Base-by-base conservation (phyloP, 2,888 invertebrate species). In the Brachypalpus laphriformis region DNA sequence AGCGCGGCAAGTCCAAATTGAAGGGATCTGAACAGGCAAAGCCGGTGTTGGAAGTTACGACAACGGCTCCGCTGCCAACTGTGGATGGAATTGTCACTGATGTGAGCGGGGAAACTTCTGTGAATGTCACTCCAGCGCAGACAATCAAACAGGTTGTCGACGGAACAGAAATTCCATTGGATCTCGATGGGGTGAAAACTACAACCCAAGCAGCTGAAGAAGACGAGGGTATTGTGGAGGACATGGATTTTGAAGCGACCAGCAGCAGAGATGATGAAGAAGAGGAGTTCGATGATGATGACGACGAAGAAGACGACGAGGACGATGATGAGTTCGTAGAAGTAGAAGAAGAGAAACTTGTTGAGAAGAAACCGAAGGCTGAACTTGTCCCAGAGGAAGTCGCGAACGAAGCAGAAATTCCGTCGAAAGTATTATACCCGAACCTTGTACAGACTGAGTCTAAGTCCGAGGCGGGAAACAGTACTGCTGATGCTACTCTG, bases 121-220 rank as follows among this genome's bases (percentile, higher is more conserved):
- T 22, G 51, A 80, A 31, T 7, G 87, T 88, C 8, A 88, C 87
- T 25, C 89, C 89, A 8, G 88, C 89, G 9, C 87, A 88, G 4
- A 88, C 89, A 1, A 34, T 88, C 63, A 93, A 93, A n/a, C n/a
- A n/a, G 86, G 92, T 95, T 25, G 91, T 95, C 87, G 95, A 96
- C 90, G 96, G 95, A 11, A 96, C 96, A 9, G 94, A 94, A 20
- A 92, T 95, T 87, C 77, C 80, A 18, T 9, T 20, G 16, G 68
- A 66, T n/a, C 14, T 31, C 9, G 14, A 8, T 1, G 6, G 16
- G 1, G 22, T 34, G 18, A 18, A 61, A 25, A 70, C 28, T 5
- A 0, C 22, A 0, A n/a, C 9, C 7, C 0, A 1, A 3, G 20
- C 7, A 2, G 31, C n/a, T 9, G 37, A 22, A 14, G 34, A 47